Percentiles rank a stretch among this genome's conserved stretches.
phyloP scores from a whole-genome alignment of 2,113 vertebrate species.

The Channa argus region DNA sequence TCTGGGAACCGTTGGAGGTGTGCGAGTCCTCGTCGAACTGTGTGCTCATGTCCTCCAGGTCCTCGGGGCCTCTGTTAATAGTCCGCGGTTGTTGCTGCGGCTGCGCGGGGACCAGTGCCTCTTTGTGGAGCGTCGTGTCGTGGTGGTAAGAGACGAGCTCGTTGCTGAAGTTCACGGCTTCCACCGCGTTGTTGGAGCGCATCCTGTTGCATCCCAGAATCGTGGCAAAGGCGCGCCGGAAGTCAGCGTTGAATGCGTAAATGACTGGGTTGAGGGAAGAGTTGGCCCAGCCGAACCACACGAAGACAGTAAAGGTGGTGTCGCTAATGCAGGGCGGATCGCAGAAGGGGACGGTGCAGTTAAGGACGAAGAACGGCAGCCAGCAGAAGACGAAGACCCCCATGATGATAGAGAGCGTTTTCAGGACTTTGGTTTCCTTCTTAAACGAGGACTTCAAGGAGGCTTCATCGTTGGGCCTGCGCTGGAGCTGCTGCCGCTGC shows the following conservation, averaged over 20 bases:
- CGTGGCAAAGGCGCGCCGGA: conserved; percentile 83
- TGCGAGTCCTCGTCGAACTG: conserved; percentile 72
- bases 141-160: conserved; percentile 85
- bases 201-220: conserved; percentile 80
- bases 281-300: conserved; percentile 89
- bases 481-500: conserved; percentile 35
- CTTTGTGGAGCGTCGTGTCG: conserved; percentile 84
- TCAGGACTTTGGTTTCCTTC: conserved; percentile 89
- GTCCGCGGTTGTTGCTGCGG: conserved; percentile 50
- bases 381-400: conserved; percentile 90
- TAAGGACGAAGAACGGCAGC: conserved; percentile 89
- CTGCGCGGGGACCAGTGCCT: conserved; percentile 56
- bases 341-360: conserved; percentile 88
- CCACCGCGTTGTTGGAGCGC: conserved; percentile 80
- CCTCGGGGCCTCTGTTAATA: conserved; percentile 24
- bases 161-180: conserved; percentile 83
- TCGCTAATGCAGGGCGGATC: conserved; percentile 82
- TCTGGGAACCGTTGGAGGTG: conserved; percentile 57
- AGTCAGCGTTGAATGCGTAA: conserved; percentile 87
- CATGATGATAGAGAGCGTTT: conserved; percentile 88
- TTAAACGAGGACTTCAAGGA: conserved; percentile 83
- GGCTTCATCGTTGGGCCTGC: conserved; percentile 72
- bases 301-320: conserved; percentile 85
- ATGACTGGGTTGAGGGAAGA: conserved; percentile 88
- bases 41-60: conserved; percentile 47